Evolutionary conservation across 2,113 vertebrate genomes (phyloP).

Genomic region (Podarcis muralis): DNA sequence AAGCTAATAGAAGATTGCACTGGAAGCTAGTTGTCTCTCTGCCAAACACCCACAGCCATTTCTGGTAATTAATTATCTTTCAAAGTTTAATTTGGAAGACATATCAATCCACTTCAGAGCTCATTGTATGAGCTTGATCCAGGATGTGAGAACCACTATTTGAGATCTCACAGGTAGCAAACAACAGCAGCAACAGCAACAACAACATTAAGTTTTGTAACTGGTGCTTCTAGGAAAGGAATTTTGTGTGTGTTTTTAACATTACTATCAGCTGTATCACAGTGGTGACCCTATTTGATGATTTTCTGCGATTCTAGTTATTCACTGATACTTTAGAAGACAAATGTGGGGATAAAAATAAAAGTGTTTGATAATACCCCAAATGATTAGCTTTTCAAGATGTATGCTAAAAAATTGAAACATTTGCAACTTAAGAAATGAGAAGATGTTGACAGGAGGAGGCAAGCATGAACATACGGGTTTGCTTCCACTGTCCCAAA

Average conservation of each 20-base stretch:
- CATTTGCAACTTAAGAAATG: not conserved
- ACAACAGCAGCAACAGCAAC: too few species aligned
- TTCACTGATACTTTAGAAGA: not conserved
- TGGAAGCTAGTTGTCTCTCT: not conserved
- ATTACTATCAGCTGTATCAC: not conserved
- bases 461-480: not conserved
- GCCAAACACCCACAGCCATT: not conserved
- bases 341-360: not conserved
- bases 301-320: not conserved
- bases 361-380: not conserved
- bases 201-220: not conserved
- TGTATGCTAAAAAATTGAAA: not conserved
- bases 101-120: not conserved
- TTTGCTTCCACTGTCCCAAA: not conserved
- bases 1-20: not conserved
- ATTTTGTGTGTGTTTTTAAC: not conserved
- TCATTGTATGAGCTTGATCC: not conserved
- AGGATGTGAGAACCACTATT: not conserved
- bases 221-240: not conserved
- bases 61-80: not conserved
- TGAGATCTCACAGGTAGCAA: not conserved
- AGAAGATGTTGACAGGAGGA: not conserved
- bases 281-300: not conserved
- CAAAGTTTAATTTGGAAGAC: constrained; percentile 15
- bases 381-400: not conserved